phyloP scores from a whole-genome alignment of 37 sponge, comb jelly and placozoan genomes.

The Corticium candelabrum region DNA sequence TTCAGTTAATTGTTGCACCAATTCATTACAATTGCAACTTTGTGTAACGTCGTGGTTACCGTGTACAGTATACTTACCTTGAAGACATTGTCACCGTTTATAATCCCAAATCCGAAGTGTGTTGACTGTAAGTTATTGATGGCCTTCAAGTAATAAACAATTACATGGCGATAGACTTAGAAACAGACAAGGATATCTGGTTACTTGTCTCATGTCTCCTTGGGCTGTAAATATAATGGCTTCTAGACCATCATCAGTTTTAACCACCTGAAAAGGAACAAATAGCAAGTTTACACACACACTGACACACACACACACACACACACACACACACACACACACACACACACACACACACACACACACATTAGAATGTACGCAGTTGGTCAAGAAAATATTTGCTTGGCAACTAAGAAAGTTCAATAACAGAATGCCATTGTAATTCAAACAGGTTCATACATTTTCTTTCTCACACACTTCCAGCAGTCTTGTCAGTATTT shows the following conservation, averaged over 20 bases:
- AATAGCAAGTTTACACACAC: background rate
- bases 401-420: background rate
- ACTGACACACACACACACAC: background rate
- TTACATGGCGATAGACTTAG: background rate
- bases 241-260: slow-evolving; percentile 89
- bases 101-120: slow-evolving; percentile 76
- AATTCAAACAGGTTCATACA: too few relatives aligned
- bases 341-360: too few relatives aligned
- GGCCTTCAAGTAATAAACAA: slow-evolving; percentile 24
- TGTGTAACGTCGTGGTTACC: background rate
- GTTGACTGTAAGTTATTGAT: slow-evolving; percentile 94
- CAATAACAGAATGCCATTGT: too few relatives aligned
- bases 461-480: slow-evolving; percentile 88
- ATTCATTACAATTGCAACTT: background rate
- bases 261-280: slow-evolving; percentile 34
- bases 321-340: background rate
- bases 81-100: slow-evolving; percentile 94
- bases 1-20: background rate
- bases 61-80: slow-evolving; percentile 44
- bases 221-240: slow-evolving; percentile 96
- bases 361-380: background rate
- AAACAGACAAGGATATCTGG: background rate
- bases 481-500: slow-evolving; percentile 58
- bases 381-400: background rate
- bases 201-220: slow-evolving; percentile 97